These are phyloP conservation scores for Tylochromis polylepis DNA, from an alignment of 2,113 vertebrate species.

Conservation along the genomic window DNA sequence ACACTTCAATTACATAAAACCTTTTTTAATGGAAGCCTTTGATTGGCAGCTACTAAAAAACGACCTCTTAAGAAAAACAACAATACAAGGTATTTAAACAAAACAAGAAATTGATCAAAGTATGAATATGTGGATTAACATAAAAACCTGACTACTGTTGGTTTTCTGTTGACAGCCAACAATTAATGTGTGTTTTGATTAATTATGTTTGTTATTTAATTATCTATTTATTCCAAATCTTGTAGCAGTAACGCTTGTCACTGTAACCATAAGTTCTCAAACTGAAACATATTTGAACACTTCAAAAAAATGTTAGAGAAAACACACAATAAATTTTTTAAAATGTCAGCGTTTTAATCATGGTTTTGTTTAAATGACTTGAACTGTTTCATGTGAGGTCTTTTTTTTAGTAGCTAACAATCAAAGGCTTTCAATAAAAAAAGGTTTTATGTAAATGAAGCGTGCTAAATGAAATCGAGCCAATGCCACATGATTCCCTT, in stretches of 20 bases:
- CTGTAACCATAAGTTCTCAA: neutral
- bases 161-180: rapidly evolving
- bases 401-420: neutral
- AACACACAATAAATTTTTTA: neutral
- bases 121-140: neutral
- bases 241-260: neutral
- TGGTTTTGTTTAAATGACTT: neutral
- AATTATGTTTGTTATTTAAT: neutral
- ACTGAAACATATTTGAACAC: no score
- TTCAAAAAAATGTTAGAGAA: no score
- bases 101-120: neutral
- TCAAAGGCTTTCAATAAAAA: rapidly evolving
- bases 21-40: neutral
- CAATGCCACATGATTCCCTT: neutral
- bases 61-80: neutral
- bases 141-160: neutral
- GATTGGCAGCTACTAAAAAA: neutral
- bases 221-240: no score
- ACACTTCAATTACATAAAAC: neutral
- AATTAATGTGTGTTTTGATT: rapidly evolving
- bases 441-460: neutral
- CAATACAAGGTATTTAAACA: neutral
- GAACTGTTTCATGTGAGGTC: neutral
- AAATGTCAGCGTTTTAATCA: rapidly evolving
- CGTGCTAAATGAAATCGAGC: neutral